phyloP scores from a whole-genome alignment of 2,797 vertebrate species.

The Micrastur ruficollis region DNA sequence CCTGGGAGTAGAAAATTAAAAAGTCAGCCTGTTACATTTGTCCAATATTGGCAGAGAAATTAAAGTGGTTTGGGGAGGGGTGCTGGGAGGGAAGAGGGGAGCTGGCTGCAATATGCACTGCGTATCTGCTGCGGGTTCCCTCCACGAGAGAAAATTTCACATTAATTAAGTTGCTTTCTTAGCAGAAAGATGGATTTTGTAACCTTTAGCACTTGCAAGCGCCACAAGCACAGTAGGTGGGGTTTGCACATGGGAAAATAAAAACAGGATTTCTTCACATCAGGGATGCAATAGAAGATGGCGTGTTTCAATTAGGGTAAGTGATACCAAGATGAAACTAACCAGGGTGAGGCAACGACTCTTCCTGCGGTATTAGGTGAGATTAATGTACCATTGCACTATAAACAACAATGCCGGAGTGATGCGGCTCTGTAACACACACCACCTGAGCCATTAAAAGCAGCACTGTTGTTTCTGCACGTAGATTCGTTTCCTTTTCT shows the following conservation, averaged over 20 bases:
- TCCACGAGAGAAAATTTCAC: not conserved
- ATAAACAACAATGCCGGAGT: accelerated
- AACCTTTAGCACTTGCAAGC: conserved; percentile 34
- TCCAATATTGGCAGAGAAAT: conserved; percentile 75
- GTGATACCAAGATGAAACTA: accelerated
- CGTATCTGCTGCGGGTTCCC: not conserved
- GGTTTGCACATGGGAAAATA: not conserved
- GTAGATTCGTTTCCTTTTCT: not conserved
- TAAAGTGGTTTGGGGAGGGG: conserved; percentile 38
- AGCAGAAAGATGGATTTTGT: conserved; percentile 57
- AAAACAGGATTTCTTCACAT: not conserved
- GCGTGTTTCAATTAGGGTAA: accelerated
- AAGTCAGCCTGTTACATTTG: conserved; percentile 77
- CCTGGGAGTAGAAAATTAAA: conserved; percentile 80
- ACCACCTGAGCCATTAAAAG: not conserved
- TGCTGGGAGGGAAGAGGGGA: not conserved
- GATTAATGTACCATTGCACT: accelerated
- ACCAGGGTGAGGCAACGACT: accelerated
- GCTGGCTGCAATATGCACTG: not conserved
- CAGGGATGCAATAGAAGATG: not conserved
- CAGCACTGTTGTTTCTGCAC: not conserved
- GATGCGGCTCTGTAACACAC: not conserved
- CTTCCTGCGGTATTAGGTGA: not conserved
- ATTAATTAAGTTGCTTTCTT: conserved; percentile 52
- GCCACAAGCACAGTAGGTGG: not conserved